Conservation (phyloP, 2,113 vertebrate species). For the Pollachius pollachius region DNA sequence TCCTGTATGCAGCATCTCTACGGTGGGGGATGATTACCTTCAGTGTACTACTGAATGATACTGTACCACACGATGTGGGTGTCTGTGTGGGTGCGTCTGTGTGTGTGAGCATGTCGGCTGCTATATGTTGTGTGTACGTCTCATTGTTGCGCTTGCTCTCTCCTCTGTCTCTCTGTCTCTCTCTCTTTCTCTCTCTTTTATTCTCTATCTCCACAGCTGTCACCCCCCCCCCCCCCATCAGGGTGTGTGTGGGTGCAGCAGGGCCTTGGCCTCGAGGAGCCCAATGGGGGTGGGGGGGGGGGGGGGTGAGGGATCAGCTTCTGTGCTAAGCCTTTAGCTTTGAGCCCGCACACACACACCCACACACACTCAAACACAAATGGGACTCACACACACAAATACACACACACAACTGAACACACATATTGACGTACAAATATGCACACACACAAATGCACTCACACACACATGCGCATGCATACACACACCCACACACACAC, state of each 20-base stretch:
- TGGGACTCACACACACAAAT: conserved; percentile 30
- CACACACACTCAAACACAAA: too few species aligned
- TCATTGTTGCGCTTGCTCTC: conserved; percentile 38
- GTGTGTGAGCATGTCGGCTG: conserved; percentile 10
- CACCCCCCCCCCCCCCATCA: conserved; percentile 38
- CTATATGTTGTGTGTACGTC: conserved; percentile 35
- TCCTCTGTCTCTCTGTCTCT: conserved; percentile 26
- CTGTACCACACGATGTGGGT: conserved; percentile 12
- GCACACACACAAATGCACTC: too few species aligned
- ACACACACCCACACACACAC: conserved; percentile 12
- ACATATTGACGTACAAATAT: too few species aligned
- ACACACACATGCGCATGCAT: too few species aligned
- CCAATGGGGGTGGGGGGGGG: conserved; percentile 62
- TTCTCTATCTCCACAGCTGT: conserved; percentile 61
- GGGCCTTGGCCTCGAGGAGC: conserved; percentile 56
- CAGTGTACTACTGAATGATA: too few species aligned
- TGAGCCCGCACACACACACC: too few species aligned
- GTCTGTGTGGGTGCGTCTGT: conserved; percentile 47
- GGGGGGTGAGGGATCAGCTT: conserved; percentile 70
- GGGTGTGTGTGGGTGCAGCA: conserved; percentile 56
- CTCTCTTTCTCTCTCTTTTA: conserved; percentile 20
- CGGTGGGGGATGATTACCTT: too few species aligned
- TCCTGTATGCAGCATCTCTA: neutral
- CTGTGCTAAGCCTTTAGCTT: conserved; percentile 75
- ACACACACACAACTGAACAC: too few species aligned